phyloP scores from a whole-genome alignment of 2,113 vertebrate species.

The Kryptolebias marmoratus region DNA sequence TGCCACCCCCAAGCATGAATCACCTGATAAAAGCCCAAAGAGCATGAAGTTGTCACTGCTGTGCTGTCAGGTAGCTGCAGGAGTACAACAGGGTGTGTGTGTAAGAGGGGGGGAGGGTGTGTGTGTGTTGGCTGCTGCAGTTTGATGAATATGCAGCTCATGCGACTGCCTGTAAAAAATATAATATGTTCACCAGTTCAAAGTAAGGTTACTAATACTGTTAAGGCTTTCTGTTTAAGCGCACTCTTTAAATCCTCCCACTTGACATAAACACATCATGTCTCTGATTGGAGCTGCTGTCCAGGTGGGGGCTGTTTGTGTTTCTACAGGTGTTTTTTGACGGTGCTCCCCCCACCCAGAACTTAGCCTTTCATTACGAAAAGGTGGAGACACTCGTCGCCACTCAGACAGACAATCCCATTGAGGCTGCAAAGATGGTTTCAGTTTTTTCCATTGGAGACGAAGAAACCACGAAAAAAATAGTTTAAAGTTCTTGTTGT shows the following conservation, averaged over 20 bases:
- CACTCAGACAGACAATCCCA: background rate
- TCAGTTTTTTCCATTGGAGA: constrained; percentile 2
- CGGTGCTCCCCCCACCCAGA: background rate
- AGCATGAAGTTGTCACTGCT: constrained; percentile 51
- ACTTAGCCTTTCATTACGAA: constrained; percentile 48
- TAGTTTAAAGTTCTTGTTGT: background rate
- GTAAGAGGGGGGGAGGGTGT: background rate
- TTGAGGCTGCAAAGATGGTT: background rate
- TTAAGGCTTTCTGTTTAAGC: background rate
- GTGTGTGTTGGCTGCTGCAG: constrained; percentile 15
- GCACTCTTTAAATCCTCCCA: constrained; percentile 29
- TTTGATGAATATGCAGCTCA: constrained; percentile 2
- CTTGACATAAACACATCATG: constrained; percentile 37
- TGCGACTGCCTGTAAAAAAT: constrained; percentile 1
- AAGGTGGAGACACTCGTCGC: constrained; percentile 12
- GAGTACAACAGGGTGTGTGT: constrained; percentile 6
- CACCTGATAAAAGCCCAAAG: constrained; percentile 51
- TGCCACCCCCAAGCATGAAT: constrained; percentile 58
- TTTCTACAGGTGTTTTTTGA: constrained; percentile 59
- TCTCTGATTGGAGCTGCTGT: constrained; percentile 37
- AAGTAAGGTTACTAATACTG: background rate
- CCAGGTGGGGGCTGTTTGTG: constrained; percentile 43
- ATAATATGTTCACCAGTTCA: constrained; percentile 3
- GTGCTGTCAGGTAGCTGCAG: constrained; percentile 37
- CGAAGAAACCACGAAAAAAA: background rate